A percentile compares a stretch with the other conserved stretches of the same genome.
Conservation (phyloP, 2,888 invertebrate species). For the Podotricha telesiphe region DNA sequence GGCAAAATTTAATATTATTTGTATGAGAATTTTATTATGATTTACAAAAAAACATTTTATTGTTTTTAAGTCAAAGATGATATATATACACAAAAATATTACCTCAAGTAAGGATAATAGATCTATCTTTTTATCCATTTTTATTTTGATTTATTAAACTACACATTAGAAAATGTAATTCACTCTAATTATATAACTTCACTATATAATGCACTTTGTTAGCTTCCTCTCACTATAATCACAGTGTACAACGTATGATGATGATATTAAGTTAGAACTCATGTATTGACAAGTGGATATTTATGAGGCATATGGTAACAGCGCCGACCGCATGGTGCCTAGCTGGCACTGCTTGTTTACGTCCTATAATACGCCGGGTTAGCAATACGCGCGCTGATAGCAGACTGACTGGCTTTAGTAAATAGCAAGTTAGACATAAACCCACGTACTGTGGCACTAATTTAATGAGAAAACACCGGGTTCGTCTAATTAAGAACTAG, state of each 20-base stretch:
- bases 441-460: conserved; percentile 55
- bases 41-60: not conserved
- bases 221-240: conserved; percentile 49
- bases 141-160: conserved; percentile 50
- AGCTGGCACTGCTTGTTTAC: conserved; percentile 78
- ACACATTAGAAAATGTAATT: conserved; percentile 58
- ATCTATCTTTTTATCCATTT: conserved; percentile 81
- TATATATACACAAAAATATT: conserved; percentile 46
- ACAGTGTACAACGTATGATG: conserved; percentile 39
- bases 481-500: conserved; percentile 51
- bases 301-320: conserved; percentile 71
- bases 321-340: conserved; percentile 79
- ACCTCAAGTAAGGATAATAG: conserved; percentile 80
- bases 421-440: conserved; percentile 49
- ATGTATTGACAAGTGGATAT: conserved; percentile 50
- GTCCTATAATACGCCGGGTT: conserved; percentile 48
- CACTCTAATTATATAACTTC: conserved; percentile 48
- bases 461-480: conserved; percentile 59
- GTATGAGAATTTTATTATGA: not conserved
- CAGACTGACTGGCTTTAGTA: conserved; percentile 38
- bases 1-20: not conserved
- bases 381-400: conserved; percentile 50
- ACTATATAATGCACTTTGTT: conserved; percentile 27
- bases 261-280: conserved; percentile 43
- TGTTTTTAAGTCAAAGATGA: not conserved